Evolutionary conservation across 2,113 vertebrate species (phyloP), one percentile per base, ranked within the genome.

Genomic region (Tyto alba): DNA sequence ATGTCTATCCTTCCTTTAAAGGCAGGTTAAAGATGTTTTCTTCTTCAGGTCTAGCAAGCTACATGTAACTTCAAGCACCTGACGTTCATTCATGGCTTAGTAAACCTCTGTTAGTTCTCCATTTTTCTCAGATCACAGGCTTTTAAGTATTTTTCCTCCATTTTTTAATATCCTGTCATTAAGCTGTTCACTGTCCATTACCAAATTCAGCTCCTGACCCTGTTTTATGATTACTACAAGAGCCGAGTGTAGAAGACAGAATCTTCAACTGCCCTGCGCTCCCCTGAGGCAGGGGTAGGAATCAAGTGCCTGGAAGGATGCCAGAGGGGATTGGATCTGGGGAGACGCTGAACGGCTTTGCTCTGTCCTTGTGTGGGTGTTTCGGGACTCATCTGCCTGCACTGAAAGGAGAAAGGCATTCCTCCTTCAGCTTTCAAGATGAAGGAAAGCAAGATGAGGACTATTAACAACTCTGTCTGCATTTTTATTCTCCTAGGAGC

Each of bases 281-380:
- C 10, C 43, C 57, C 36, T 9, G 34, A 11, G 34, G 11, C 6
- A 40, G 71, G 38, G 5, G 47, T 13, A 30, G 30, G 53, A 34
- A 82, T 45, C 1, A 2, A 0, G 9, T 27, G 29, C 34, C 67
- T 55, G 34, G 18, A 53, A 19, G 40, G 25, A 41, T 0, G 11
- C 21, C 11, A 32, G 32, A 41, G 34, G 52, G 25, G 17, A 48
- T n/a, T n/a, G n/a, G 60, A 32, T 43, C 43, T 11, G 34, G 32
- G 38, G 38, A 52, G 45, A 14, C 2, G 5, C n/a, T 8, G 15
- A 27, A 34, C 23, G 22, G n/a, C 41, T 56, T 48, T 11, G n/a
- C 41, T 79, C 0, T 7, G 12, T n/a, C 27, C 45, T 27, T 7
- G 3, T 12, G 27, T 13, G 34, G 32, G 38, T 34, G 27, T 52